Evolutionary conservation across 2,888 invertebrate species (phyloP), one percentile per base, ranked within the genome.

Genomic region (Drosophila kuntzei): DNA sequence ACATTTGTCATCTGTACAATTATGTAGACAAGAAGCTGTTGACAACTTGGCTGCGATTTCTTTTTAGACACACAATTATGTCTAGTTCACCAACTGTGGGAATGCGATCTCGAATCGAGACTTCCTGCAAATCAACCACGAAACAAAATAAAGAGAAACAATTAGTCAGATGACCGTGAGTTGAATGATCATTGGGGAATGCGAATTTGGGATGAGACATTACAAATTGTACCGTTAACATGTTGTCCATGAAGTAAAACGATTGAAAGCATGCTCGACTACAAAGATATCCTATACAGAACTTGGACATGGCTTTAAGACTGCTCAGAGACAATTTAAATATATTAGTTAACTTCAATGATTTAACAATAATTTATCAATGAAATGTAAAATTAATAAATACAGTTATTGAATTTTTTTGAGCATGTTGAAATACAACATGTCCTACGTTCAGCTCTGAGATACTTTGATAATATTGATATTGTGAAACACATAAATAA

Each of bases 161-260:
- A 74, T 75, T 75, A 67, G 62, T 75, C 74, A 77, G 46, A 29
- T 54, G 70, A 53, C 71, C 68, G 18, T 12, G 32, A 29, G 58
- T 55, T 16, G 20, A 27, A 47, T 27, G 44, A 27, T 20, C 36
- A 50, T 37, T 36, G 50, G 18, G 36, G 14, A 41, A 67, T 25
- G 32, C 74, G 32, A 55, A 59, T 71, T 77, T 49, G 59, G 66
- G 36, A 22, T 46, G 32, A 32, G 34, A 16, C 65, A 37, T 14
- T 50, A 58, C 57, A 61, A 46, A 41, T 43, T 60, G 16, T 54
- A 67, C 78, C 74, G 74, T 74, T 75, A 77, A 14, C 37, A 32
- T 6, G 18, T 39, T 46, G 34, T n/a, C 34, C 49, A 41, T 66
- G 55, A 49, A 65, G 18, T 18, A 3, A 18, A 20, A 16, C 7